Evolutionary conservation across 1,140 invertebrate genomes (phyloP), one percentile per base, ranked within the genome.

Genomic region (Laodelphax striatellus): DNA sequence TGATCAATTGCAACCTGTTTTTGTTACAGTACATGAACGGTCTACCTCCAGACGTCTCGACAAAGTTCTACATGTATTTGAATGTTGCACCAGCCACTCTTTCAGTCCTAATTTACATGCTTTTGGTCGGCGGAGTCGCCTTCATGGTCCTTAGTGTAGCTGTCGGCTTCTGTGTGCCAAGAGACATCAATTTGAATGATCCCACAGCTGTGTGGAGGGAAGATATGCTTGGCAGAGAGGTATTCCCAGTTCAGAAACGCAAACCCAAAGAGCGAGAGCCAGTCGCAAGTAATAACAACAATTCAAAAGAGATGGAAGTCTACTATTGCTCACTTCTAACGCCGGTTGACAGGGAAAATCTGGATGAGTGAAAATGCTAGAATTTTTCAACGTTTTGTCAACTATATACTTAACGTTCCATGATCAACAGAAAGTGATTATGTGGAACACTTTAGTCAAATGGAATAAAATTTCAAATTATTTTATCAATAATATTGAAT

Each of bases 41-140:
- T 8, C 72, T 91, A 3, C 83, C 87, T 1, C 70, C 79, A 2
- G 67, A 62, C 0, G 70, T 90, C 66, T 75, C 78, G 28, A 71
- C 75, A 5, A 79, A 79, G n/a, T 89, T 91, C 69, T 79, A 80
- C 63, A 68, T 90, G 0, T 89, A 89, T 62, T 68, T 90, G 1
- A 84, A 86, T 58, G 73, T 86, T 1, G 66, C 87, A 6, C 87
- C 87, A 4, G 60, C 80, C 0, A 69, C 80, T 0, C 79, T 85
- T 68, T 70, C 76, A 16, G 67, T 77, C 0, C 68, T 77, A 0
- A 82, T 80, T 65, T 88, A 85, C 70, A 55, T 76, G 0, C 69
- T 80, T 0, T 78, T 88, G 21, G 19, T 80, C 0, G 59, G 76
- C 5, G 84, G 84, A 1, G 62, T 72, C 1, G 63, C 77, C 11